Conservation (phyloP, 2,113 vertebrate species). For the Pangasianodon hypophthalmus region DNA sequence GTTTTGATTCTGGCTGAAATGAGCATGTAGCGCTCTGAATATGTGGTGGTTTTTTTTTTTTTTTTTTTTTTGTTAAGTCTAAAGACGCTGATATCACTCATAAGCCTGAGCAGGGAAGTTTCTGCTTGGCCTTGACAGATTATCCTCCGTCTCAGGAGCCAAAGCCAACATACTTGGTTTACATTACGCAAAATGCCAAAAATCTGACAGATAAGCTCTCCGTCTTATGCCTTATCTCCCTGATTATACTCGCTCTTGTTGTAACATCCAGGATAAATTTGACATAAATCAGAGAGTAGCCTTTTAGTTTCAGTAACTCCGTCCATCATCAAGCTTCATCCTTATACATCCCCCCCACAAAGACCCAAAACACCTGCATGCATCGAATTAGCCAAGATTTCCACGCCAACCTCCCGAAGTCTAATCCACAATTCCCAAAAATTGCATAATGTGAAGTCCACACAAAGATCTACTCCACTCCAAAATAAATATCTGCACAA, state of each 20-base stretch:
- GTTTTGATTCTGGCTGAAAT: background rate
- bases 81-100: background rate
- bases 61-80: background rate
- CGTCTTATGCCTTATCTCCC: conserved; percentile 46
- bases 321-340: background rate
- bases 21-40: background rate
- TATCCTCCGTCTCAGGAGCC: conserved; percentile 35
- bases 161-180: conserved; percentile 62
- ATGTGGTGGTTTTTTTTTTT: background rate
- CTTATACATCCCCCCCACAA: background rate
- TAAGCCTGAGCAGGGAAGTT: background rate
- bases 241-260: conserved; percentile 61
- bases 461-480: background rate
- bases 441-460: conserved; percentile 19
- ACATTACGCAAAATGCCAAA: conserved; percentile 55
- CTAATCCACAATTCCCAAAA: conserved; percentile 29
- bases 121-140: conserved; percentile 9
- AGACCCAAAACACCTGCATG: conserved; percentile 25
- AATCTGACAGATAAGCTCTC: conserved; percentile 54
- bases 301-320: background rate
- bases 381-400: conserved; percentile 12
- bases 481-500: conserved; percentile 35
- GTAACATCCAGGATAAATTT: conserved; percentile 60
- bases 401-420: conserved; percentile 10
- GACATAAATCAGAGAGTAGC: background rate